These are phyloP conservation scores for Dysdera silvatica DNA, from an alignment of 1,140 invertebrate genomes.

Conservation along the genomic window DNA sequence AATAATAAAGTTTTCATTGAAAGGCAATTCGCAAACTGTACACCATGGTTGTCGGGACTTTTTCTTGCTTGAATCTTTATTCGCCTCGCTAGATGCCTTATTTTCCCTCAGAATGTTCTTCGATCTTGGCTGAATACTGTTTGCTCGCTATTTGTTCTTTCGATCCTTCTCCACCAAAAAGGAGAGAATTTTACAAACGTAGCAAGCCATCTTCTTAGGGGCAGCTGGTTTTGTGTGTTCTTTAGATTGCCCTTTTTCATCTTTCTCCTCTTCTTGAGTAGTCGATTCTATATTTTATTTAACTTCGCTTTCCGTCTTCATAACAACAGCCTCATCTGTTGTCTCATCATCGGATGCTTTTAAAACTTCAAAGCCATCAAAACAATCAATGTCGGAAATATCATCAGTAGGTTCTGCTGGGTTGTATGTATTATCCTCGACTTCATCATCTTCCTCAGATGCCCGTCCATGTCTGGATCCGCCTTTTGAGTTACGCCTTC, in stretches of 20 bases:
- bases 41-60: slow-evolving; percentile 19
- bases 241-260: slow-evolving; percentile 4
- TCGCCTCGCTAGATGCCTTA: slow-evolving; percentile 19
- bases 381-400: slow-evolving; percentile 16
- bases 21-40: slow-evolving; percentile 24
- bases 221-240: neutral
- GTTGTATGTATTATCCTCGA: slow-evolving; percentile 28
- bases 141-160: slow-evolving; percentile 13
- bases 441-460: slow-evolving; percentile 21
- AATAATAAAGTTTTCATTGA: slow-evolving; percentile 23
- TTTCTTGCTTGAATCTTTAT: slow-evolving; percentile 18
- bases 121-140: slow-evolving; percentile 9
- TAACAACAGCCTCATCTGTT: neutral
- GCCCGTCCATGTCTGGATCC: slow-evolving; percentile 7
- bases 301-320: neutral
- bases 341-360: slow-evolving; percentile 19
- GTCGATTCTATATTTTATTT: slow-evolving; percentile 18
- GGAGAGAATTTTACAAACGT: slow-evolving; percentile 16
- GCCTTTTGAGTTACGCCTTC: slow-evolving; percentile 10
- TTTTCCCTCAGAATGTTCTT: slow-evolving; percentile 20
- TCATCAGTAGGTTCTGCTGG: slow-evolving; percentile 28
- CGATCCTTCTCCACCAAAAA: slow-evolving; percentile 9
- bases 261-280: neutral
- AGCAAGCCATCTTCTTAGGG: slow-evolving; percentile 10
- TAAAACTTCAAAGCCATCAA: slow-evolving; percentile 16